These are phyloP conservation scores for Pachypanchax playfairii DNA, from an alignment of 2,113 vertebrate species.

Conservation along the genomic window DNA sequence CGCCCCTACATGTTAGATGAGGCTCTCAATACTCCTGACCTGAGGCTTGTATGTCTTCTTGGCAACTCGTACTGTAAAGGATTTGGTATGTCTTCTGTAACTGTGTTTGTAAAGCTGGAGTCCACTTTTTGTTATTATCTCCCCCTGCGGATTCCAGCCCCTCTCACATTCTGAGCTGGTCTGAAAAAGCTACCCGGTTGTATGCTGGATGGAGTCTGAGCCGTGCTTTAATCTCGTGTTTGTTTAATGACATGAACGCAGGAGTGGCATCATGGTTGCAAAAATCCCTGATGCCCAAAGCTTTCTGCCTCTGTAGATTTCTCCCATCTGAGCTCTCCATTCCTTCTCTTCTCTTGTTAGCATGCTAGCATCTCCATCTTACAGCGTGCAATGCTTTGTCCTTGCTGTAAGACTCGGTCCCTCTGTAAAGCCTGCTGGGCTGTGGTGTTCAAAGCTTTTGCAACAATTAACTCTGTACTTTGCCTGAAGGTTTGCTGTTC, in stretches of 20 bases:
- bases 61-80: constrained; percentile 1
- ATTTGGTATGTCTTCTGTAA: constrained; percentile 9
- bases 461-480: constrained; percentile 33
- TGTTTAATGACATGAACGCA: constrained; percentile 44
- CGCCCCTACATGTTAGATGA: background rate
- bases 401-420: constrained; percentile 31
- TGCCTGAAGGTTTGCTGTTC: constrained; percentile 17
- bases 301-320: constrained; percentile 37
- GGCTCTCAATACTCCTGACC: background rate
- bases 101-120: constrained; percentile 6
- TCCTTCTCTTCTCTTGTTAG: constrained; percentile 11
- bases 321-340: constrained; percentile 39
- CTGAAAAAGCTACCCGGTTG: constrained; percentile 30
- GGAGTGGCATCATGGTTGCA: constrained; percentile 34
- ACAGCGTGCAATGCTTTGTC: constrained; percentile 34
- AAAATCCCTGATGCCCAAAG: constrained; percentile 37
- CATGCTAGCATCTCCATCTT: constrained; percentile 24
- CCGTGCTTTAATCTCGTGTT: constrained; percentile 53
- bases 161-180: constrained; percentile 22
- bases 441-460: constrained; percentile 38
- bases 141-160: constrained; percentile 13
- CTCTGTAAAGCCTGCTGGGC: constrained; percentile 38
- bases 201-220: constrained; percentile 42
- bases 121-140: constrained; percentile 21
- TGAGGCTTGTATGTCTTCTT: background rate